Conservation (phyloP, 2,113 vertebrate genomes). For the Halcyon malimbica region DNA sequence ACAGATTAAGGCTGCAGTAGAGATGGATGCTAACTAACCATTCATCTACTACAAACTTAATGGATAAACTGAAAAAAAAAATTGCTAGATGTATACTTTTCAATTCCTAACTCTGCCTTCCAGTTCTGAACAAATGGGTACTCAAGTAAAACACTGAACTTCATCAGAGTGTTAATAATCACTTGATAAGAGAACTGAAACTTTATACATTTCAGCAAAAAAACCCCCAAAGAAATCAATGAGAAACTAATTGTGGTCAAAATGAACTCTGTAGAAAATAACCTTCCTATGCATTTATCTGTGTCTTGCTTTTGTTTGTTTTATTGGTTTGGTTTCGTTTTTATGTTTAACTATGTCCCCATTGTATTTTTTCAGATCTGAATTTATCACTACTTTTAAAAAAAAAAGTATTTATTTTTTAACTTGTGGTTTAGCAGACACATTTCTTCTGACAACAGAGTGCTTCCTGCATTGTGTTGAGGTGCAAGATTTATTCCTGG, state of each 20-base stretch:
- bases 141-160: background rate
- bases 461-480: background rate
- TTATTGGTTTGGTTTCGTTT: background rate
- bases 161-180: background rate
- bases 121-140: background rate
- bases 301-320: background rate
- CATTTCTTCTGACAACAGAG: background rate
- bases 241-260: background rate
- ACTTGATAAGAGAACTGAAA: background rate
- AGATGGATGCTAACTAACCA: background rate
- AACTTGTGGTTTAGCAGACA: background rate
- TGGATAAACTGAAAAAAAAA: background rate
- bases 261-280: background rate
- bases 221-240: background rate
- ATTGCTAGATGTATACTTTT: background rate
- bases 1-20: background rate
- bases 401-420: background rate
- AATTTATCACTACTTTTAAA: background rate
- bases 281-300: background rate
- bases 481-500: background rate
- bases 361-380: background rate
- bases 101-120: background rate
- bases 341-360: background rate
- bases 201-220: background rate
- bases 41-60: background rate